These are phyloP conservation scores for Chauna torquata DNA, from an alignment of 2,113 vertebrate genomes.

Conservation along the genomic window DNA sequence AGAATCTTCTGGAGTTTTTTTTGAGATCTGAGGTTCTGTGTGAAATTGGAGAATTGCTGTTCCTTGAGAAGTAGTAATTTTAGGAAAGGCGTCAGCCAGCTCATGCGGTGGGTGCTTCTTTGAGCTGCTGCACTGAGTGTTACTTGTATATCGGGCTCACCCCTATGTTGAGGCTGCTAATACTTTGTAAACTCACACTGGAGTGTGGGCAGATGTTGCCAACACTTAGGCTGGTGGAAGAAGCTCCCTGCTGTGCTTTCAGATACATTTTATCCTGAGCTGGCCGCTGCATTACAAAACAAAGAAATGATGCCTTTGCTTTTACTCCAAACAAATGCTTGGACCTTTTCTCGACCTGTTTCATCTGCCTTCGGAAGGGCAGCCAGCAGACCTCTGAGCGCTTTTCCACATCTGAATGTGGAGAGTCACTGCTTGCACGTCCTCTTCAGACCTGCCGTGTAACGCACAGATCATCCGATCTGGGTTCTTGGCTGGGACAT, in stretches of 20 bases:
- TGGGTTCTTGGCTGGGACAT: neutral
- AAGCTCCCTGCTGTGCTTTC: neutral
- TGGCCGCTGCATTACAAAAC: neutral
- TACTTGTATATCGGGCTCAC: neutral
- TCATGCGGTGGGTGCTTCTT: neutral
- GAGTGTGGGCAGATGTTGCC: neutral
- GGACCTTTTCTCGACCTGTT: neutral
- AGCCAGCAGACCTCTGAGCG: neutral
- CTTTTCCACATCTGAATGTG: neutral
- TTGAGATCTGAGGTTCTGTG: neutral
- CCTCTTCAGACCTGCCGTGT: neutral
- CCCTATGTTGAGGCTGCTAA: accelerated
- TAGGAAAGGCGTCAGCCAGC: neutral
- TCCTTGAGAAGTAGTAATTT: neutral
- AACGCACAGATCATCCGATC: neutral
- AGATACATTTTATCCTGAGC: neutral
- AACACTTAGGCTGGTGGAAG: neutral
- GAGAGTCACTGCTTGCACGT: neutral
- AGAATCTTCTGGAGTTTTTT: neutral
- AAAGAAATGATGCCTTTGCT: neutral
- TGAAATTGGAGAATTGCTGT: neutral
- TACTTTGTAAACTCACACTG: neutral
- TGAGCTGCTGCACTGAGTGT: neutral
- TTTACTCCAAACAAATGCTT: neutral
- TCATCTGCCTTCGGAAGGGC: neutral